A percentile compares a stretch with the other conserved stretches of the same genome.
phyloP scores from a whole-genome alignment of 2,797 vertebrate genomes.

The Oreochromis grahami region DNA sequence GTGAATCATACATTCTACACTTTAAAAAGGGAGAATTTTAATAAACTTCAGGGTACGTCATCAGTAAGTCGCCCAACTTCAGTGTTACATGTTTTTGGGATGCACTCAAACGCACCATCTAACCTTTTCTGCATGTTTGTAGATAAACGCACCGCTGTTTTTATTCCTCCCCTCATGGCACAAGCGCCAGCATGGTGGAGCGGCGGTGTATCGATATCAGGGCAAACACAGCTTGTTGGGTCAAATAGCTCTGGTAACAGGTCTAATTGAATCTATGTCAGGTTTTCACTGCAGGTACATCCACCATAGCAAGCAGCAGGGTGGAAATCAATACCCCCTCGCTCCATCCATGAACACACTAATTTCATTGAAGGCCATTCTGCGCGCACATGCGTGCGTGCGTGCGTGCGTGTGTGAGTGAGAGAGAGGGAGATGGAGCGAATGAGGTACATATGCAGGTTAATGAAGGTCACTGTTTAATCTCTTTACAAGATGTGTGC shows the following conservation, averaged over 20 bases:
- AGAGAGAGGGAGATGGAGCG: not conserved
- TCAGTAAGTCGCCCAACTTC: not conserved
- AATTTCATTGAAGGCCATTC: constrained; percentile 37
- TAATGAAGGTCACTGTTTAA: constrained; percentile 45
- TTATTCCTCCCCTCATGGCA: not conserved
- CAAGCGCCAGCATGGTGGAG: not conserved
- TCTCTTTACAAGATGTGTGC: not conserved
- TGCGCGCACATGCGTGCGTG: not conserved
- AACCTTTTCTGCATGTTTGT: not conserved
- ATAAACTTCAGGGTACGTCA: not conserved
- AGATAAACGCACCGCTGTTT: not conserved
- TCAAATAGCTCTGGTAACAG: constrained; percentile 62
- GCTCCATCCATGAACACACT: constrained; percentile 30
- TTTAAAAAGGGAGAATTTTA: not conserved
- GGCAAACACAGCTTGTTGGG: constrained; percentile 54
- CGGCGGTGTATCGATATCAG: constrained; percentile 43
- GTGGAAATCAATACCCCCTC: constrained; percentile 57
- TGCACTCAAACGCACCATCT: not conserved
- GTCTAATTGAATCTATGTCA: constrained; percentile 63
- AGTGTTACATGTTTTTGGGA: not conserved
- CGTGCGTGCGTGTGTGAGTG: not conserved
- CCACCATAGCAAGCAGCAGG: constrained; percentile 35
- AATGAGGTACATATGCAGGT: constrained; percentile 13
- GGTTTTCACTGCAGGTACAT: constrained; percentile 49
- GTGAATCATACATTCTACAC: not conserved